phyloP scores from a whole-genome alignment of 37 sponge, comb jelly and placozoan species.

The Ephydatia muelleri region DNA sequence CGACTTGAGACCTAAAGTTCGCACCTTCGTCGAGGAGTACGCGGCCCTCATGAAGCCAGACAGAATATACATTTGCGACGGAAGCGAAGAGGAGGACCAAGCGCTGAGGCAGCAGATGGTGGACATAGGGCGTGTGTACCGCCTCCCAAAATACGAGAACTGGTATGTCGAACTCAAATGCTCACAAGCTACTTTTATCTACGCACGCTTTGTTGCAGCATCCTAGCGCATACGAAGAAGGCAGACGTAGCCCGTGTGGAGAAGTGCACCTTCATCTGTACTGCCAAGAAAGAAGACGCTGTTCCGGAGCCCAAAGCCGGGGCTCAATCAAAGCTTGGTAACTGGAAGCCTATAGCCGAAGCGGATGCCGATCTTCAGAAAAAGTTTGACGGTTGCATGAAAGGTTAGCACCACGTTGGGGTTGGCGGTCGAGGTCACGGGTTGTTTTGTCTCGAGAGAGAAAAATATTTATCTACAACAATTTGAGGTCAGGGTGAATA shows the following conservation, averaged over 20 bases:
- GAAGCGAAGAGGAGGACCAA: slow-evolving; percentile 66
- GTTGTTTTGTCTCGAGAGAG: neutral
- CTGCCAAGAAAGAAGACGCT: slow-evolving; percentile 57
- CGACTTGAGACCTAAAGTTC: slow-evolving; percentile 20
- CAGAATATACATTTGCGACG: slow-evolving; percentile 85
- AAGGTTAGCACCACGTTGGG: slow-evolving; percentile 52
- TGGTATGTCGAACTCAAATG: slow-evolving; percentile 39
- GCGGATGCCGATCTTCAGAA: slow-evolving; percentile 60
- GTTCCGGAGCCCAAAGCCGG: slow-evolving; percentile 65
- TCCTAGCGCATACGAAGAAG: slow-evolving; percentile 75
- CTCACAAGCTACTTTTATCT: neutral
- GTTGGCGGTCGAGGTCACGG: neutral
- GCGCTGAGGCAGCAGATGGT: slow-evolving; percentile 62
- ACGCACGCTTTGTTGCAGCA: slow-evolving; percentile 33
- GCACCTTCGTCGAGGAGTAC: slow-evolving; percentile 65
- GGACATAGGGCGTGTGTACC: slow-evolving; percentile 49
- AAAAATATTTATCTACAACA: neutral
- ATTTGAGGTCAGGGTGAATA: neutral
- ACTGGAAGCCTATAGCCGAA: slow-evolving; percentile 71
- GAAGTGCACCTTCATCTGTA: slow-evolving; percentile 83
- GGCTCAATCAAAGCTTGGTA: slow-evolving; percentile 68
- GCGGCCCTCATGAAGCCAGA: slow-evolving; percentile 69
- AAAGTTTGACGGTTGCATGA: slow-evolving; percentile 85
- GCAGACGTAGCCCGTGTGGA: slow-evolving; percentile 92
- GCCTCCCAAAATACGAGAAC: slow-evolving; percentile 81